These are phyloP conservation scores for Speoplatyrhinus poulsoni DNA, from an alignment of 2,113 vertebrate species.

Conservation along the genomic window DNA sequence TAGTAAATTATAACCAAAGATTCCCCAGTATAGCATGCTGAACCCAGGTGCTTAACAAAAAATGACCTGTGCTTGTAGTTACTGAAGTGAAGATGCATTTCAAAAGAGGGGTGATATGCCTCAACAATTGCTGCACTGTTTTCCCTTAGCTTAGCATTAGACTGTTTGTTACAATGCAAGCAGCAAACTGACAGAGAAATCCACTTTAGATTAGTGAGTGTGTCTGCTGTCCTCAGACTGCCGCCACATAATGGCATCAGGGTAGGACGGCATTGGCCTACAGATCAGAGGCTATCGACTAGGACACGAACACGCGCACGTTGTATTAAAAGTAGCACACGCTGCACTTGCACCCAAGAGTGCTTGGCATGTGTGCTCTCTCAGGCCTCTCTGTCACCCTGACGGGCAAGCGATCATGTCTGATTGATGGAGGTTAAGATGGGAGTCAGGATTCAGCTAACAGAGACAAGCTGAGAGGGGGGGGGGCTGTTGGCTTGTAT, in stretches of 20 bases:
- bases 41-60: constrained; percentile 41
- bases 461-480: no score
- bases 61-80: background rate
- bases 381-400: constrained; percentile 19
- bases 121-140: background rate
- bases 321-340: background rate
- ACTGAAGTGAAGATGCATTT: background rate
- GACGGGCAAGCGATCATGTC: background rate
- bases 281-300: background rate
- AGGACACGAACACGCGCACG: background rate
- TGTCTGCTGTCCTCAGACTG: no score
- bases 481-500: no score
- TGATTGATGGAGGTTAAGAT: background rate
- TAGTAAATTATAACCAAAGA: constrained; percentile 70
- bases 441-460: no score
- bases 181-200: background rate
- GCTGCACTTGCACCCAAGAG: background rate
- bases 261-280: background rate
- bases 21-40: constrained; percentile 22
- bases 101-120: background rate
- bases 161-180: background rate
- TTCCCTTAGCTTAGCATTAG: background rate
- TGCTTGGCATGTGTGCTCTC: background rate
- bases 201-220: no score
- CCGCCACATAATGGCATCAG: no score